A percentile compares a stretch with the other conserved stretches of the same genome.
Evolutionary conservation across 1,140 invertebrate species (phyloP).

Genomic region (Diuraphis noxia): DNA sequence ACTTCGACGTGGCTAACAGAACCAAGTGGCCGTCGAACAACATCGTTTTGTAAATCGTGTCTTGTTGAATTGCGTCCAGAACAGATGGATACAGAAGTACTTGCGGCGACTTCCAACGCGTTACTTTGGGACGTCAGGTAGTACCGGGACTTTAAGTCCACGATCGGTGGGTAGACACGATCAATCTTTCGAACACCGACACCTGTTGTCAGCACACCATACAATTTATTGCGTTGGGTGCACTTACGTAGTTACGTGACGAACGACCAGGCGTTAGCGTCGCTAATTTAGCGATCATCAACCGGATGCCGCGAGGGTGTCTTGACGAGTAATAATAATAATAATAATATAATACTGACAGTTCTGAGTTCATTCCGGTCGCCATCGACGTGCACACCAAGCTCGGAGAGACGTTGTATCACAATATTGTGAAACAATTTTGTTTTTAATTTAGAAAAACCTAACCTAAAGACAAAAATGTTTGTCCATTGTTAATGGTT

Average conservation of each 20-base stretch:
- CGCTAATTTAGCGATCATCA: background rate
- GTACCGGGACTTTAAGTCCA: background rate
- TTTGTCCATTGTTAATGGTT: background rate
- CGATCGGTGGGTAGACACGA: background rate
- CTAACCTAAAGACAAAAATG: background rate
- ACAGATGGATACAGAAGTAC: background rate
- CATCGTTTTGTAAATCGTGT: background rate
- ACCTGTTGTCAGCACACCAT: background rate
- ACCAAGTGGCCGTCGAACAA: background rate
- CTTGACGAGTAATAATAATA: background rate
- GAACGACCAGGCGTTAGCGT: background rate
- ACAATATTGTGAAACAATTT: no score
- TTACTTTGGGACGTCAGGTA: background rate
- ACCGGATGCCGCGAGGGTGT: background rate
- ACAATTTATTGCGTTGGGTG: background rate
- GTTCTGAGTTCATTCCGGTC: background rate
- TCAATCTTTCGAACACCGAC: background rate
- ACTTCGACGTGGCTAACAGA: background rate
- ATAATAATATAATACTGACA: background rate
- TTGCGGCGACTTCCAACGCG: background rate
- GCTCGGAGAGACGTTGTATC: no score
- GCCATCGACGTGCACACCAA: background rate
- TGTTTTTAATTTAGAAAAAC: background rate
- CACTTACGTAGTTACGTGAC: no score
- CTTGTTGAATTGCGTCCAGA: background rate